Base-by-base conservation (phyloP, 2,888 invertebrate genomes). In the Theristus sp. region DNA sequence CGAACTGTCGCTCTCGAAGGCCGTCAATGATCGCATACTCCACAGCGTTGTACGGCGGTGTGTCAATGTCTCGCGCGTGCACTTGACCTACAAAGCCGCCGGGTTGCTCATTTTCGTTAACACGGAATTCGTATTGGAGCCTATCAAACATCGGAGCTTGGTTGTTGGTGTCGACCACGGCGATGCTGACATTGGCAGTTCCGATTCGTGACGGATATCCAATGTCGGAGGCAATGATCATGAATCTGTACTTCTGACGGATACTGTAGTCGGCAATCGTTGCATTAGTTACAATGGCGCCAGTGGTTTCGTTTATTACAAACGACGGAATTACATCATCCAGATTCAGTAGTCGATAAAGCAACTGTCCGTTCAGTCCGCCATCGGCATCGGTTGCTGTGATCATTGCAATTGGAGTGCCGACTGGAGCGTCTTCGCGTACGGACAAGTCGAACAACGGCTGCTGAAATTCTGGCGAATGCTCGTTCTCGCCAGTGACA, bases 131-230 rank as follows among this genome's bases (percentile, higher is more conserved):
- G 71, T 86, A 90, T 58, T 80, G 76, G 0, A 82, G 80, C 72
- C 85, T 84, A 73, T 86, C 84, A 71, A 93, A 94, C 22, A 80
- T 78, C 0, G 93, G 93, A 17, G 88, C 83, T 74, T 93, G 91
- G 71, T 94, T 74, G 65, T 74, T 61, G 20, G n/a, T 47, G 30
- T 58, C 57, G 64, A 52, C 6, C 6, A 52, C 6, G n/a, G 10
- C 3, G 3, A 52, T n/a, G 52, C 13, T 52, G 52, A 52, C 52
- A 52, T 52, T 6, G 22, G 52, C 52, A n/a, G 17, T 3, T 20
- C 52, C n/a, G 13, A n/a, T 20, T 25, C 25, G 22, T 22, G 6
- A 6, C 22, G 52, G 52, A 25, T 52, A 24, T 6, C 52, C 52
- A n/a, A 22, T 20, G 22, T 52, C 52, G 22, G 17, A 17, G 3